Evolutionary conservation across 2,797 vertebrate species (phyloP).

Genomic region (Coreius guichenoti): DNA sequence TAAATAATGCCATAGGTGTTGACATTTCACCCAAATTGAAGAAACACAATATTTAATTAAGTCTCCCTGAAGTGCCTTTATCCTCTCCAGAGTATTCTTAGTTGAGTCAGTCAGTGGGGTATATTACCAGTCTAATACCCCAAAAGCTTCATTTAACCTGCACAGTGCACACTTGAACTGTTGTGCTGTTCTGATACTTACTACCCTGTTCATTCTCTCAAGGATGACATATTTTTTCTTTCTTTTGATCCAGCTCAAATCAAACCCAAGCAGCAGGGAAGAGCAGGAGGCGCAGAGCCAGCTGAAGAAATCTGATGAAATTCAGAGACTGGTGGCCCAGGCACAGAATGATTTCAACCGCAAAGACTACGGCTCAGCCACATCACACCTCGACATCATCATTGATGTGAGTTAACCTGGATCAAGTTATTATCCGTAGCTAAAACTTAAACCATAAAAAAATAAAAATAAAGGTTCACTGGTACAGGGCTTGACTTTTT

Average conservation of each 20-base stretch:
- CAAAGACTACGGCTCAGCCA: conserved; percentile 82
- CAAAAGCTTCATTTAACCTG: background rate
- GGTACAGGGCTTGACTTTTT: too few relatives aligned
- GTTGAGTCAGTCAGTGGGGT: background rate
- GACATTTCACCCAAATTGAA: background rate
- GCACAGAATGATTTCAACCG: conserved; percentile 77
- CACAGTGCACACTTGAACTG: background rate
- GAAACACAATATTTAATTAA: conserved; percentile 4
- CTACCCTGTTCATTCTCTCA: background rate
- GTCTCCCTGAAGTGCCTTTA: background rate
- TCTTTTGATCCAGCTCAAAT: conserved; percentile 84
- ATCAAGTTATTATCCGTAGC: background rate
- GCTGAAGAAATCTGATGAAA: conserved; percentile 88
- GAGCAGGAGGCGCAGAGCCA: conserved; percentile 87
- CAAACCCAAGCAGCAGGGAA: conserved; percentile 87
- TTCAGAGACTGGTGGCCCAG: conserved; percentile 86
- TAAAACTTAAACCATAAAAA: background rate
- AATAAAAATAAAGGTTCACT: background rate
- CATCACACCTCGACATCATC: conserved; percentile 84
- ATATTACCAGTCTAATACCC: background rate
- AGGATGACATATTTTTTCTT: background rate
- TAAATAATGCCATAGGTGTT: background rate
- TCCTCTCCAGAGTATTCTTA: background rate
- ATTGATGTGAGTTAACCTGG: conserved; percentile 82
- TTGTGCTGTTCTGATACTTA: background rate